phyloP scores from a whole-genome alignment of 2,797 vertebrate genomes.

The Tachyglossus aculeatus region DNA sequence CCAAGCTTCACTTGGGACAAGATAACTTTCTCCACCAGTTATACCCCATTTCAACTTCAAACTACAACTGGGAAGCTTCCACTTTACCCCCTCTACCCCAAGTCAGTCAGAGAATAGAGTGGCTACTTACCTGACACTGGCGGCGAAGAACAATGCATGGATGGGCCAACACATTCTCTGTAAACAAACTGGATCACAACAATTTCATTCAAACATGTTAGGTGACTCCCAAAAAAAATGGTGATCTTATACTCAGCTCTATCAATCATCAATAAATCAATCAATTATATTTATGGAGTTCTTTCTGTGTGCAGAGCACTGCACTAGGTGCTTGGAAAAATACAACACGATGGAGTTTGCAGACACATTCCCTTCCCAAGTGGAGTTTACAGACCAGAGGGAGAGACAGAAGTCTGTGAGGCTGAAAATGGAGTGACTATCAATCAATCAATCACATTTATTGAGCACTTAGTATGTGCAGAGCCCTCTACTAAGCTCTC shows the following conservation, averaged over 20 bases:
- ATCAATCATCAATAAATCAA: too few species aligned
- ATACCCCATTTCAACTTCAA: slow-evolving; percentile 3
- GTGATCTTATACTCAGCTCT: too few species aligned
- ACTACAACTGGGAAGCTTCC: not conserved
- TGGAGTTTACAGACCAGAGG: too few species aligned
- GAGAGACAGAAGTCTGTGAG: too few species aligned
- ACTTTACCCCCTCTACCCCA: not conserved
- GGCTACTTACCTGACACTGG: slow-evolving; percentile 89
- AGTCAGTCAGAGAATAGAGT: not conserved
- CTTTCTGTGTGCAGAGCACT: too few species aligned
- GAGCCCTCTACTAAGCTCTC: rapidly evolving
- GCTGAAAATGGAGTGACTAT: too few species aligned
- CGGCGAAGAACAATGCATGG: slow-evolving; percentile 95
- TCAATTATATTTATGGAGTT: too few species aligned
- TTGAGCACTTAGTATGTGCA: not conserved
- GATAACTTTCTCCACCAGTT: too few species aligned
- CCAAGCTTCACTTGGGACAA: not conserved
- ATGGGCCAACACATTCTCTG: slow-evolving; percentile 96
- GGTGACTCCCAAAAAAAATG: too few species aligned
- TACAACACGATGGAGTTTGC: too few species aligned
- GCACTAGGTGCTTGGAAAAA: too few species aligned
- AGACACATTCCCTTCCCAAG: too few species aligned
- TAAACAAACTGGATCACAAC: slow-evolving; percentile 86
- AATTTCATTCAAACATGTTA: slow-evolving; percentile 32
- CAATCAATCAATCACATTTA: not conserved